Percentiles rank a stretch among this genome's conserved stretches.
Conservation (phyloP, 2,888 invertebrate genomes). For the Fragum fragum region DNA sequence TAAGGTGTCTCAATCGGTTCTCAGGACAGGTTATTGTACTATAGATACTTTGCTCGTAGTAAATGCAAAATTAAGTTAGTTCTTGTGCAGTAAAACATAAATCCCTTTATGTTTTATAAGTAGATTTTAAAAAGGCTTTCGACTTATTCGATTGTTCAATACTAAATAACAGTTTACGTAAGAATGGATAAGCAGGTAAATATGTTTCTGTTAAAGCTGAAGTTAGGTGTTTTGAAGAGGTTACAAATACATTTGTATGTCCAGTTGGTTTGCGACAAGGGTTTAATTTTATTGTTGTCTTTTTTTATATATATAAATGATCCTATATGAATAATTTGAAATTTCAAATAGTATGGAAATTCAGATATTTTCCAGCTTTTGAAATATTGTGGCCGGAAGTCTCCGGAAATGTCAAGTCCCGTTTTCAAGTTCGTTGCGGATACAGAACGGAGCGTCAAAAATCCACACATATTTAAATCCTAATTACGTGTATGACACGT, state of each 20-base stretch:
- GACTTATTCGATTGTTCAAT: not conserved
- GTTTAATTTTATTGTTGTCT: no score
- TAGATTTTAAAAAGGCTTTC: slow-evolving; percentile 30
- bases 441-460: no score
- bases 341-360: no score
- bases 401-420: no score
- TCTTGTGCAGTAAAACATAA: not conserved
- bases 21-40: slow-evolving; percentile 13
- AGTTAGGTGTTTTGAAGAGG: not conserved
- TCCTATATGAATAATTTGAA: no score
- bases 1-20: not conserved
- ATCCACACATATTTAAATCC: no score
- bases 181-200: slow-evolving; percentile 7
- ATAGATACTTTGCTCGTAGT: slow-evolving; percentile 8
- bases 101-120: not conserved
- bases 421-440: no score
- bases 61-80: slow-evolving; percentile 9
- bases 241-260: not conserved
- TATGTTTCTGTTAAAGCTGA: not conserved
- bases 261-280: no score
- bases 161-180: not conserved
- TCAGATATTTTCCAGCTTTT: no score
- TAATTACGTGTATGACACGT: no score
- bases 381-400: no score
- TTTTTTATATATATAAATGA: no score